Percentiles rank a stretch among this genome's conserved stretches.
phyloP scores from a whole-genome alignment of 2,113 vertebrate species.

The Cairina moschata region DNA sequence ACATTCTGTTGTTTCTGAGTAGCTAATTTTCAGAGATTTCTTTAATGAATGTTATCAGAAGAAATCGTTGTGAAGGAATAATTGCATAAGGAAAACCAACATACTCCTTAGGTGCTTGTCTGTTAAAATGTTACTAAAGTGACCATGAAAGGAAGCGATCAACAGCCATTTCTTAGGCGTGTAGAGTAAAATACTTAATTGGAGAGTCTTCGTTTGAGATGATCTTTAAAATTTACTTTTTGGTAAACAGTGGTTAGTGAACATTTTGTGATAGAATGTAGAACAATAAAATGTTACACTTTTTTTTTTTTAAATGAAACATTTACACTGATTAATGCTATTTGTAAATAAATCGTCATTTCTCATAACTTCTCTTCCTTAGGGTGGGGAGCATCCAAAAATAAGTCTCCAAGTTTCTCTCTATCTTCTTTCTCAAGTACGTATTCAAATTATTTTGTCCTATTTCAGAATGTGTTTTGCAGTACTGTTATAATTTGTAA shows the following conservation, averaged over 20 bases:
- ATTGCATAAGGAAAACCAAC: neutral
- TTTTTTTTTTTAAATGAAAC: neutral
- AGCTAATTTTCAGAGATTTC: neutral
- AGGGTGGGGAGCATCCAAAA: conserved; percentile 91
- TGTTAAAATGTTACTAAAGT: neutral
- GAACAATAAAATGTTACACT: neutral
- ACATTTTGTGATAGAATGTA: neutral
- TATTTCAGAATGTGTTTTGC: neutral
- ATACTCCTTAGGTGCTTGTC: neutral
- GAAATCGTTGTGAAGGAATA: neutral
- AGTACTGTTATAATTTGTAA: neutral
- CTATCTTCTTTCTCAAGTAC: conserved; percentile 97
- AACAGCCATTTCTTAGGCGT: neutral
- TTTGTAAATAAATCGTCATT: neutral
- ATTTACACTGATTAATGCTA: neutral
- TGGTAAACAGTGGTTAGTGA: neutral
- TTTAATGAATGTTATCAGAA: neutral
- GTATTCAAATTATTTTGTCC: conserved; percentile 19
- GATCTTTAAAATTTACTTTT: too few species aligned
- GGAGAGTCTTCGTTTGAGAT: neutral
- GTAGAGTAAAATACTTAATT: neutral
- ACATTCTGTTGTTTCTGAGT: neutral
- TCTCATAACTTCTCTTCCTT: neutral
- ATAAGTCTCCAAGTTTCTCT: conserved; percentile 96
- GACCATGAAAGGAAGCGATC: neutral